Percentiles rank a stretch among this genome's conserved stretches.
These are phyloP conservation scores for Caerostris extrusa DNA, from an alignment of 1,140 invertebrate genomes.

Conservation along the genomic window DNA sequence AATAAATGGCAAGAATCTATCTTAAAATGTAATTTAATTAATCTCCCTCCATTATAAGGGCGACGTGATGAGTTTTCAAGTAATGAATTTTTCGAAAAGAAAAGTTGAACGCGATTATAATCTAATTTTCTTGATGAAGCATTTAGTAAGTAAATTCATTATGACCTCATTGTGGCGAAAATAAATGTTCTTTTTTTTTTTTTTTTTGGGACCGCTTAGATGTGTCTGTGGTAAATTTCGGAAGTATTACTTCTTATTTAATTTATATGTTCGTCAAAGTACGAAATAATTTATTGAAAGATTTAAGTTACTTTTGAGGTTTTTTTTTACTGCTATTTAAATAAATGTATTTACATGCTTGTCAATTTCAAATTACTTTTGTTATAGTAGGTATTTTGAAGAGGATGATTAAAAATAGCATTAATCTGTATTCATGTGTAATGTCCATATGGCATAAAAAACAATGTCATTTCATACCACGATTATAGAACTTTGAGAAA, in stretches of 20 bases:
- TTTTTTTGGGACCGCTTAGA: background rate
- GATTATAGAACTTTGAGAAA: too few species aligned
- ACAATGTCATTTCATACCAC: too few species aligned
- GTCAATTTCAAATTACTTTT: too few species aligned
- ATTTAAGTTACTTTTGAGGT: too few species aligned
- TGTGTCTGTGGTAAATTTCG: background rate
- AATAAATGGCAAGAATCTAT: background rate
- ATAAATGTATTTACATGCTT: too few species aligned
- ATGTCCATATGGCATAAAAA: too few species aligned
- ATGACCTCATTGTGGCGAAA: slow-evolving; percentile 26
- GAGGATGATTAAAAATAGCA: too few species aligned
- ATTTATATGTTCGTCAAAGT: background rate
- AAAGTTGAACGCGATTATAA: slow-evolving; percentile 33
- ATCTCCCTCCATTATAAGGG: slow-evolving; percentile 33
- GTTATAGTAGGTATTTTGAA: too few species aligned
- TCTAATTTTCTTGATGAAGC: slow-evolving; percentile 39
- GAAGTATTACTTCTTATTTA: background rate
- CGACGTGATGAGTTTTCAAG: slow-evolving; percentile 50
- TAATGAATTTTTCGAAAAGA: slow-evolving; percentile 42
- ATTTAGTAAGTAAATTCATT: slow-evolving; percentile 55
- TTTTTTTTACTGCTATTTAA: too few species aligned
- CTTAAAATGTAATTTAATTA: slow-evolving; percentile 48
- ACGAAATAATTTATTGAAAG: background rate
- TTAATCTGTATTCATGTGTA: too few species aligned
- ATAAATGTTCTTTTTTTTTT: background rate